These are phyloP conservation scores for Telmatochromis sp. DNA, from an alignment of 2,113 vertebrate genomes.

Conservation along the genomic window DNA sequence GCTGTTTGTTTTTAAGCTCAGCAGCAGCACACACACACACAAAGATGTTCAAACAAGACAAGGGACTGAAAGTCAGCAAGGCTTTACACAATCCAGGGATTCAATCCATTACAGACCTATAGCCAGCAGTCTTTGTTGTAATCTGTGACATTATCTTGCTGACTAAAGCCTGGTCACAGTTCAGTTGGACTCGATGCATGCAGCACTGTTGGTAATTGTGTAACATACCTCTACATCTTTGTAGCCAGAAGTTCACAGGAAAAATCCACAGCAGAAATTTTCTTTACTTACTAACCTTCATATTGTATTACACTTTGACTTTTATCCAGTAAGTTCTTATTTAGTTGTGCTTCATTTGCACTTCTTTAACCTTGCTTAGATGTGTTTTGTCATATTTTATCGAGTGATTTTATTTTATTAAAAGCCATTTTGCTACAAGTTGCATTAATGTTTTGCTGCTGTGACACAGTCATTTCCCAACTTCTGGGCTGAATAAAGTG, in stretches of 20 bases:
- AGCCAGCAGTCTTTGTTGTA: conserved; percentile 3
- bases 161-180: neutral
- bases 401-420: neutral
- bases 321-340: neutral
- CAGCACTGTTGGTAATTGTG: neutral
- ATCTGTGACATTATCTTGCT: conserved; percentile 3
- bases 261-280: neutral
- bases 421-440: neutral
- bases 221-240: neutral
- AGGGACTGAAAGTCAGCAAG: neutral
- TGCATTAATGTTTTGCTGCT: neutral
- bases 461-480: neutral
- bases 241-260: neutral
- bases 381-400: neutral
- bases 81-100: conserved; percentile 14
- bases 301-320: neutral
- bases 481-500: neutral
- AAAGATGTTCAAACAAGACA: neutral
- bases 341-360: neutral
- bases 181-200: neutral
- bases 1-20: conserved; percentile 31
- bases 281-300: neutral
- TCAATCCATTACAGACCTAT: neutral
- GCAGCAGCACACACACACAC: conserved; percentile 11
- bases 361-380: neutral